Evolutionary conservation across 2,888 invertebrate species (phyloP).

Genomic region (Cotesia congregata): DNA sequence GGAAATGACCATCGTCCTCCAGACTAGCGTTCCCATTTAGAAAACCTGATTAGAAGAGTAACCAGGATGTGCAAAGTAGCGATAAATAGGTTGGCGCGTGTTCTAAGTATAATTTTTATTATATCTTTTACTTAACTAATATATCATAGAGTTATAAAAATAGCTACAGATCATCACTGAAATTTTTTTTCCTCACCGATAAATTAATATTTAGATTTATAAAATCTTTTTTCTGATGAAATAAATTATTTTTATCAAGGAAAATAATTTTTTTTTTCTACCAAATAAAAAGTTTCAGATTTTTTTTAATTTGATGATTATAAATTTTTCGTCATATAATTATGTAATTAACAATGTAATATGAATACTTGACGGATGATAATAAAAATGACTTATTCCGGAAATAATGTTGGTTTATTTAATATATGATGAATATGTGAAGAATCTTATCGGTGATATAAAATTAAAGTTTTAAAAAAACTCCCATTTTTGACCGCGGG

Average conservation of each 20-base stretch:
- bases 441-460: slow-evolving; percentile 17
- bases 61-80: slow-evolving; percentile 39
- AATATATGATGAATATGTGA: neutral
- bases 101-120: neutral
- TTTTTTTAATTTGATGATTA: neutral
- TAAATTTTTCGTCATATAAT: neutral
- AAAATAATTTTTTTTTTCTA: neutral
- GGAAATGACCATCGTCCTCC: slow-evolving; percentile 64
- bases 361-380: neutral
- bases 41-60: slow-evolving; percentile 56
- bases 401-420: neutral
- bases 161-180: neutral
- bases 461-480: slow-evolving; percentile 28
- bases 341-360: neutral
- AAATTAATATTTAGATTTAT: neutral
- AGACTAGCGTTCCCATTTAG: slow-evolving; percentile 60
- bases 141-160: neutral
- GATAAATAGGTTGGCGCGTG: slow-evolving; percentile 22
- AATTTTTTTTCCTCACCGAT: neutral
- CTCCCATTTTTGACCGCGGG: slow-evolving; percentile 29
- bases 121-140: slow-evolving; percentile 5
- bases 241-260: neutral
- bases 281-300: neutral
- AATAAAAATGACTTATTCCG: neutral
- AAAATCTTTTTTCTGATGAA: neutral